Evolutionary conservation across 1,140 invertebrate species (phyloP).

Genomic region (Notospermus geniculatus): DNA sequence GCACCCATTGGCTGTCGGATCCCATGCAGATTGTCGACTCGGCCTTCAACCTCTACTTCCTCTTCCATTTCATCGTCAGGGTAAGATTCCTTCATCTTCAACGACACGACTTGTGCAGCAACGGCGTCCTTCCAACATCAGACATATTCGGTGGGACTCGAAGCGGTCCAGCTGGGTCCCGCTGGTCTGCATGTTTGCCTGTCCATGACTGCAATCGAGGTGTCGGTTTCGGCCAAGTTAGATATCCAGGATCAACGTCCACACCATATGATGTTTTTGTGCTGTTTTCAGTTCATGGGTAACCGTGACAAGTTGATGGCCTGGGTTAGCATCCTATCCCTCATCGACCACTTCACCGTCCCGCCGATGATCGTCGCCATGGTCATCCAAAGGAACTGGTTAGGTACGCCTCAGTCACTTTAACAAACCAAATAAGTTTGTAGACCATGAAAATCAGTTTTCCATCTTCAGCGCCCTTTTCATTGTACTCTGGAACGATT

Average conservation of each 20-base stretch:
- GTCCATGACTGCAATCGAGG: no score
- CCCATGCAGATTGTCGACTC: not conserved
- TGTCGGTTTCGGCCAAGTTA: no score
- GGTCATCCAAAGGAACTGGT: not conserved
- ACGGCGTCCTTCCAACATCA: no score
- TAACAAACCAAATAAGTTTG: not conserved
- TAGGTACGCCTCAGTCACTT: not conserved
- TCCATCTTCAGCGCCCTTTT: no score
- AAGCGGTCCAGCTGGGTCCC: no score
- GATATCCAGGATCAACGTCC: no score
- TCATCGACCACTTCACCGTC: conserved; percentile 5
- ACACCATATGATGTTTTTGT: no score
- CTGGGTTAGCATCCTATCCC: not conserved
- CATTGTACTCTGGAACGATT: no score
- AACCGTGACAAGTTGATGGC: not conserved
- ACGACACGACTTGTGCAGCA: not conserved
- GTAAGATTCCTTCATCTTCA: not conserved
- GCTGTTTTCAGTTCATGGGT: not conserved
- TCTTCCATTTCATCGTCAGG: not conserved
- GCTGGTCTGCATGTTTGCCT: no score
- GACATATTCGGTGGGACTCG: no score
- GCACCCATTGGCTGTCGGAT: not conserved
- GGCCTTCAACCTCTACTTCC: conserved; percentile 7
- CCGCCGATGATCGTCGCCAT: conserved; percentile 4
- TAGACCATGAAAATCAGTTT: no score